phyloP scores from a whole-genome alignment of 1,140 invertebrate genomes.

The Coptotermes formosanus region DNA sequence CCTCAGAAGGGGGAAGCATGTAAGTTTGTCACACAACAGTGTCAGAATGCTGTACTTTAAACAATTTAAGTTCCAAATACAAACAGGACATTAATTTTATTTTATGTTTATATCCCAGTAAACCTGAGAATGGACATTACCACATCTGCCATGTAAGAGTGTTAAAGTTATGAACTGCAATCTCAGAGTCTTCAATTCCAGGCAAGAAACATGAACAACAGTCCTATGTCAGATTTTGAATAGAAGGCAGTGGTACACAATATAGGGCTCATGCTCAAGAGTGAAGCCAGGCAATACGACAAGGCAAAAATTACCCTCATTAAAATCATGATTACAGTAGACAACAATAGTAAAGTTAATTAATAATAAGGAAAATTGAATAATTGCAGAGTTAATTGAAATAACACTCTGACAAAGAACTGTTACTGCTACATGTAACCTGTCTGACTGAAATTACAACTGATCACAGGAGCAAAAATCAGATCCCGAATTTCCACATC shows the following conservation, averaged over 20 bases:
- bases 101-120: too few species aligned
- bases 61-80: too few species aligned
- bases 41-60: too few species aligned
- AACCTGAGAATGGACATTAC: too few species aligned
- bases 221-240: neutral
- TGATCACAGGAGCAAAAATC: neutral
- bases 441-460: neutral
- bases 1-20: too few species aligned
- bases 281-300: neutral
- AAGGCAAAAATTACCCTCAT: neutral
- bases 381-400: neutral
- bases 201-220: neutral
- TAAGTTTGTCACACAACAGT: too few species aligned
- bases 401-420: neutral
- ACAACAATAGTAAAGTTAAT: neutral
- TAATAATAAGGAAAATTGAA: neutral
- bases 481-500: neutral
- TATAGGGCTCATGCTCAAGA: slow-evolving; percentile 6
- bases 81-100: too few species aligned
- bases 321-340: neutral
- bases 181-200: too few species aligned
- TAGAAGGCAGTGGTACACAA: neutral
- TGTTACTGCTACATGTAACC: neutral
- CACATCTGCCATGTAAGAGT: too few species aligned
- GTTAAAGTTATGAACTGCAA: too few species aligned